Evolutionary conservation across 2,113 vertebrate genomes (phyloP), one percentile per base, ranked within the genome.

Genomic region (Cricetomys ansorgei): DNA sequence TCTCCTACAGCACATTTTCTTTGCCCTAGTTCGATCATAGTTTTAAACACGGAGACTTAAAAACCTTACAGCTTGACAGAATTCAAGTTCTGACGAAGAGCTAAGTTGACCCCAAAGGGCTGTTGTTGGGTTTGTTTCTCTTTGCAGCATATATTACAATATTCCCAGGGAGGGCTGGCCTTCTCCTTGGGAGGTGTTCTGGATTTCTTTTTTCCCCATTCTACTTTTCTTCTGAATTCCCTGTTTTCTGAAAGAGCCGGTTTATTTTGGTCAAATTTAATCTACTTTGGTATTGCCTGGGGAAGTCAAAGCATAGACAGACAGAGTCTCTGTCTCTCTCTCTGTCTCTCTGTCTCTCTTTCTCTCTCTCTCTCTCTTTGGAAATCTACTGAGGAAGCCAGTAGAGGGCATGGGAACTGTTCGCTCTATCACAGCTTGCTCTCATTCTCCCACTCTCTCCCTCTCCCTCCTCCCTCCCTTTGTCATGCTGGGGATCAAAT

Each of bases 221-320:
- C 86, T 27, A 23, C 40, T 69, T 91, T 53, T 73, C 37, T 91
- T 80, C 53, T 50, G 40, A 40, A n/a, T 87, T 84, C 31, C 53
- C 72, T 77, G 27, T 90, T 62, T 95, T 59, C 88, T 88, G 37
- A 90, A 87, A 70, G 7, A 92, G 5, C n/a, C 40, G 29, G 59
- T 34, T 96, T 84, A 64, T 92, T 96, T 85, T 57, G 70, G 50
- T 85, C 77, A 57, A 8, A 85, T 88, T 87, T 84, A 87, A 75
- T 85, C 48, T 57, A 34, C 48, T 89, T 80, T 9, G 31, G 17
- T 40, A 50, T 3, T 69, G 31, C 27, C 89, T 5, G 45, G 29
- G 27, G 59, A 89, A 88, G 81, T 95, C 43, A 86, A 10, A 79
- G 48, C 40, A 57, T 50, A 67, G 62, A 21, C 12, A 5, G 11